Percentiles rank a stretch among this genome's conserved stretches.
Evolutionary conservation across 2,888 invertebrate species (phyloP).

Genomic region (Endomychus coccineus): DNA sequence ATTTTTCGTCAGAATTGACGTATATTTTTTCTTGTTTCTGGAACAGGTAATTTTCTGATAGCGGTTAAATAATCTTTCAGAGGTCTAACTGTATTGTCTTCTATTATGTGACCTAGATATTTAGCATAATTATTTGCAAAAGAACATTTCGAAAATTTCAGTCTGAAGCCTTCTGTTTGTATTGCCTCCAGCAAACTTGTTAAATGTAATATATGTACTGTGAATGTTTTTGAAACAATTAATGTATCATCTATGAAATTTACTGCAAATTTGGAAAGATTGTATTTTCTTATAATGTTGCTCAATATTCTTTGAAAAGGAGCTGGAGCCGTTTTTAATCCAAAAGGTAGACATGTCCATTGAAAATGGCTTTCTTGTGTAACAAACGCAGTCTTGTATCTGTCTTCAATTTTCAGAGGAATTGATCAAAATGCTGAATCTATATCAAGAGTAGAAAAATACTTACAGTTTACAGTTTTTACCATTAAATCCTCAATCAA

Average conservation of each 20-base stretch:
- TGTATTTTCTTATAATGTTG: conserved; percentile 21
- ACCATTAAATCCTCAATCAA: conserved; percentile 32
- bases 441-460: conserved; percentile 32
- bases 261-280: too few species aligned
- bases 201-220: too few species aligned
- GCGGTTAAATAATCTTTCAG: conserved; percentile 19
- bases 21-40: conserved; percentile 17
- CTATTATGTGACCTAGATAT: conserved; percentile 20
- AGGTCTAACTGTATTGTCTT: conserved; percentile 20
- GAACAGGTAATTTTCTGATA: conserved; percentile 16
- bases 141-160: conserved; percentile 22
- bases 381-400: conserved; percentile 33
- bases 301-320: conserved; percentile 29
- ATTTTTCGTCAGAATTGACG: conserved; percentile 19
- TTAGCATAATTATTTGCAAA: conserved; percentile 20
- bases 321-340: conserved; percentile 30
- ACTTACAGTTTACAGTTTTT: conserved; percentile 32
- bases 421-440: conserved; percentile 39
- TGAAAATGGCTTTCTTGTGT: too few species aligned
- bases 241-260: too few species aligned
- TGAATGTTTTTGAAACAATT: conserved; percentile 18
- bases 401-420: conserved; percentile 29
- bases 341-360: conserved; percentile 25
- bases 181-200: conserved; percentile 22
- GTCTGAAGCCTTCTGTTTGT: conserved; percentile 21